phyloP scores from a whole-genome alignment of 2,888 invertebrate genomes.

The Lasioglossum zephyrum region DNA sequence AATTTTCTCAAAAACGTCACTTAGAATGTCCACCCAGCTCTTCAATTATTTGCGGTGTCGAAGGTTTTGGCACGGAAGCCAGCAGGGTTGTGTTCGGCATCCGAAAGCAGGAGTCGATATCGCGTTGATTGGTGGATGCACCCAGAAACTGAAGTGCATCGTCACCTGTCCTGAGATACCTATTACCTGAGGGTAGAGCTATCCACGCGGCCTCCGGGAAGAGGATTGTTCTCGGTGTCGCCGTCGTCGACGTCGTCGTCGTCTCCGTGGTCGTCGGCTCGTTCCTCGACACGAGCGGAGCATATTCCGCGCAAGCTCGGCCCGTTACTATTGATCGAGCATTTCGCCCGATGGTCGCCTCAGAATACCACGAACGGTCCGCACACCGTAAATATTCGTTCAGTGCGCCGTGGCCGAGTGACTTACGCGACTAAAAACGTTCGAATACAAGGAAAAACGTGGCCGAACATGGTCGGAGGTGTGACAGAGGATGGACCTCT shows the following conservation, averaged over 20 bases:
- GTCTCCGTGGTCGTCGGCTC: conserved; percentile 36
- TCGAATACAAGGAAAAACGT: conserved; percentile 44
- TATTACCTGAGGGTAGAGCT: conserved; percentile 25
- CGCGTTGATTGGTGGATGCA: conserved; percentile 40
- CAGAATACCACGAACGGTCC: conserved; percentile 70
- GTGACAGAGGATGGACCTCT: conserved; percentile 81
- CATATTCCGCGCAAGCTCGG: conserved; percentile 77
- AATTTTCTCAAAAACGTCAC: not conserved
- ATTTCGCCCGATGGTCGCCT: conserved; percentile 67
- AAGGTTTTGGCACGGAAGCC: conserved; percentile 14
- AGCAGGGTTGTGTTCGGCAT: not conserved
- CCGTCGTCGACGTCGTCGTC: conserved; percentile 27
- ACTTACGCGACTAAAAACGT: conserved; percentile 57
- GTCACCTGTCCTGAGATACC: conserved; percentile 34
- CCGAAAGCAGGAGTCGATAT: conserved; percentile 2
- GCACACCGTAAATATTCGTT: conserved; percentile 78
- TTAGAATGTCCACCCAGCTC: not conserved
- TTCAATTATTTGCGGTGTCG: not conserved
- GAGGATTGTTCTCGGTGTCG: conserved; percentile 29
- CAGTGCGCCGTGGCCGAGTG: conserved; percentile 59
- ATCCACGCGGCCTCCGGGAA: not conserved
- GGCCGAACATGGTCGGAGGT: conserved; percentile 80
- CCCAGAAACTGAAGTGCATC: conserved; percentile 18
- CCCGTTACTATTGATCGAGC: conserved; percentile 79
- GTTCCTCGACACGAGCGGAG: conserved; percentile 28